Evolutionary conservation across 1,140 invertebrate genomes (phyloP), one percentile per base, ranked within the genome.

Genomic region (Caenorhabditis tropicalis): DNA sequence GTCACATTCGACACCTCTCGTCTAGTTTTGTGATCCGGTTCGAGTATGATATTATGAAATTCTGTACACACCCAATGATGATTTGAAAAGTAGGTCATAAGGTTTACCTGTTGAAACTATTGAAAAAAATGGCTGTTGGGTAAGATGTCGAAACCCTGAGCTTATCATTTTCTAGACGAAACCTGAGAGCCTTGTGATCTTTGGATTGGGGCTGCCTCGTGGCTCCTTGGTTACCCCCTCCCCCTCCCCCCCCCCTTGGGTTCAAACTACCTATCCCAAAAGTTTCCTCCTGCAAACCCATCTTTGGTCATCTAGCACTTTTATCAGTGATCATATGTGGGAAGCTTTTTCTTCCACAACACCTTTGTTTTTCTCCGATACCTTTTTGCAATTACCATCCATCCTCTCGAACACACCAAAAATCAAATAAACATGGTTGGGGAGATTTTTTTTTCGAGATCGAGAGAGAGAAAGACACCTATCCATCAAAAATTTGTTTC

Each of bases 11-110:
- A 43, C 65, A 46, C 65, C 65, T 74, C 5, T 39, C 7, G n/a
- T 39, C 53, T 56, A 56, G 53, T 56, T 56, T 24, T 43, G 9
- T 43, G 65, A 74, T 46, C 65, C 36, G 65, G 65, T 74, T 74
- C 60, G 31, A 29, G 9, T 24, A 3, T 10, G 19, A 24, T 74
- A 74, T 74, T 74, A 74, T 74, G 65, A 74, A 74, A 74, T 74
- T 74, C n/a, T 74, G 65, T 74, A 74, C 65, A 74, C 36, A 74
- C 36, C 21, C n/a, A 70, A 6, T 70, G 60, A 74, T 65, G 58
- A 65, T 65, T 33, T 3, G 31, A 21, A 33, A 65, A 74, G 65
- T 74, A 74, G 65, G 65, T 74, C 65, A 74, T 29, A 43, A 21
- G 65, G 65, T 33, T 74, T 74, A 27, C 19, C 39, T 43, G n/a